phyloP scores from a whole-genome alignment of 2,888 invertebrate species.

The Escarpia spicata region DNA sequence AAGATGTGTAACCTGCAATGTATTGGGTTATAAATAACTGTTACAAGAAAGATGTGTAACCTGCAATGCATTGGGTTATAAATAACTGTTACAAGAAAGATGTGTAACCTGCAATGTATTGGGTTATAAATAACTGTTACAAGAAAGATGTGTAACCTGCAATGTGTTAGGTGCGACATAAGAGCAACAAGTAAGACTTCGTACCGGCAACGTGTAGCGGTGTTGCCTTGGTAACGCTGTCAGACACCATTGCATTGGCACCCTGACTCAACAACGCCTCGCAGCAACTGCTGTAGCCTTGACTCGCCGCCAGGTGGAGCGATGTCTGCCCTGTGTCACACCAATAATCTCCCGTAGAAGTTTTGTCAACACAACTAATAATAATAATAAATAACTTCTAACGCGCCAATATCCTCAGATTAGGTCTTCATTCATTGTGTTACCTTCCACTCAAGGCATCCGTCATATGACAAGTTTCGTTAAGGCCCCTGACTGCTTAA shows the following conservation, averaged over 20 bases:
- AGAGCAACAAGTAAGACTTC: background rate
- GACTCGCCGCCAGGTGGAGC: slow-evolving; percentile 71
- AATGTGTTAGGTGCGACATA: too few species aligned
- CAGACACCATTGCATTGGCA: slow-evolving; percentile 70
- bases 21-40: too few species aligned
- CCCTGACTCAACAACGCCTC: slow-evolving; percentile 70
- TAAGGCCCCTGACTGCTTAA: background rate
- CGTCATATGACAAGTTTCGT: background rate
- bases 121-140: too few species aligned
- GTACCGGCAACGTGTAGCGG: slow-evolving; percentile 70
- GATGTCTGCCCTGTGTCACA: slow-evolving; percentile 67
- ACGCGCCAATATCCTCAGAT: too few species aligned
- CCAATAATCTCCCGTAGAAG: background rate
- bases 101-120: too few species aligned
- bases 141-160: too few species aligned
- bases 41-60: too few species aligned
- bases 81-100: too few species aligned
- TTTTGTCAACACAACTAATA: background rate
- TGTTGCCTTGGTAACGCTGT: slow-evolving; percentile 67
- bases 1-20: too few species aligned
- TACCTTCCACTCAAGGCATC: too few species aligned
- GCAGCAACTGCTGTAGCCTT: slow-evolving; percentile 71
- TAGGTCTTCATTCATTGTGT: background rate
- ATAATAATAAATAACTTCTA: too few species aligned
- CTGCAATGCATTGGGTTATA: too few species aligned